Percentiles rank a stretch among this genome's conserved stretches.
Conservation (phyloP, 2,113 vertebrate genomes). For the Myiozetetes cayanensis region DNA sequence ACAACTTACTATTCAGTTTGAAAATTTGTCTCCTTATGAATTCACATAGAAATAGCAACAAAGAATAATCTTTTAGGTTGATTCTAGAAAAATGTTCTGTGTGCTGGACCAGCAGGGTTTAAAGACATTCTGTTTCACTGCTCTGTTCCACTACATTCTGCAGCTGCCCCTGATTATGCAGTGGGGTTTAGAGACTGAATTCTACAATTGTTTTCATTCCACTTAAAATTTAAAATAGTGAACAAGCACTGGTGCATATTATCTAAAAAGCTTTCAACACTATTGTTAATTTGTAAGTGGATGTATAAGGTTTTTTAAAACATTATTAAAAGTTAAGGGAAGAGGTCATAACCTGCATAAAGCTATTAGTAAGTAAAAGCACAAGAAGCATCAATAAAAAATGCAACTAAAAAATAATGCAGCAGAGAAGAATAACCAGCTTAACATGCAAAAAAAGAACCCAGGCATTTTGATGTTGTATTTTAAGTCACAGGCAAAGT, state of each 20-base stretch:
- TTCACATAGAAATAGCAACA: not conserved
- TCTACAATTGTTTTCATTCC: not conserved
- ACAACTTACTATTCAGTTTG: not conserved
- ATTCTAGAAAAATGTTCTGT: not conserved
- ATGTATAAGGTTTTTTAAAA: not conserved
- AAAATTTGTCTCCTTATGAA: not conserved
- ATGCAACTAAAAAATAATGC: not conserved
- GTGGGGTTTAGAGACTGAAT: not conserved
- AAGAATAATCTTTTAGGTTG: not conserved
- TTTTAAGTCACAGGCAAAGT: constrained; percentile 27
- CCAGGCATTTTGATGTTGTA: not conserved
- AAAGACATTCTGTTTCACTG: not conserved
- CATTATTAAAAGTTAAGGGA: not conserved
- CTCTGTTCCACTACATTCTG: not conserved
- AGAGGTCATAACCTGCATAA: not conserved
- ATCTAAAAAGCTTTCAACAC: not conserved
- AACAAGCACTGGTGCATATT: not conserved
- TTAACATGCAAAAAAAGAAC: not conserved
- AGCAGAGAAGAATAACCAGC: not conserved
- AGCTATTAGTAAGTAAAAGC: not conserved
- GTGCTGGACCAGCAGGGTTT: not conserved
- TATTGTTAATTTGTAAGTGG: not conserved
- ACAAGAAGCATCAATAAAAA: not conserved
- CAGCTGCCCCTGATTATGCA: not conserved
- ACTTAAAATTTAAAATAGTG: not conserved